These are phyloP conservation scores for Heliocidaris erythrogramma DNA, from an alignment of 35 echinoderm and acorn worm species.

Conservation along the genomic window DNA sequence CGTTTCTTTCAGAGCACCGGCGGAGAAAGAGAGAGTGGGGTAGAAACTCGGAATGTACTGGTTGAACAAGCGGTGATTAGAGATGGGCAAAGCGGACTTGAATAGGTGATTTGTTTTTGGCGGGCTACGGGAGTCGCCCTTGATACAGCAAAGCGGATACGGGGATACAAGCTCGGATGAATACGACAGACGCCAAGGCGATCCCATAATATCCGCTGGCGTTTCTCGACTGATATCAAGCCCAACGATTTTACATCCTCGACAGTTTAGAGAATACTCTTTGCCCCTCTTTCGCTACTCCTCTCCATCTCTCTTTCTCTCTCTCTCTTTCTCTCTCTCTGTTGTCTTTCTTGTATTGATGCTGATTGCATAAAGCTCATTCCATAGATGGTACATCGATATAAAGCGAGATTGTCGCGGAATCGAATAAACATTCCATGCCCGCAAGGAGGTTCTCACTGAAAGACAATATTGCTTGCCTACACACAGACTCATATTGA, in stretches of 20 bases:
- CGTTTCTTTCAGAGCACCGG: background rate
- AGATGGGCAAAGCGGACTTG: background rate
- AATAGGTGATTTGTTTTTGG: constrained; percentile 41
- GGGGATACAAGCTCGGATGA: constrained; percentile 15
- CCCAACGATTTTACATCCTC: background rate
- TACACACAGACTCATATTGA: background rate
- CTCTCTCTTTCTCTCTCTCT: background rate
- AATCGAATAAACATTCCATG: constrained; percentile 21
- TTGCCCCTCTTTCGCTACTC: background rate
- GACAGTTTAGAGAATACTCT: background rate
- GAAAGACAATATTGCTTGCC: constrained; percentile 9
- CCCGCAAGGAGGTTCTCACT: background rate
- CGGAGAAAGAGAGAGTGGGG: background rate
- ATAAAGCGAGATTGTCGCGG: background rate
- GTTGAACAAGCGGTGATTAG: constrained; percentile 32
- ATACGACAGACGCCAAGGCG: constrained; percentile 4
- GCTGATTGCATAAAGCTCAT: background rate
- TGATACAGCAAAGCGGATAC: constrained; percentile 28
- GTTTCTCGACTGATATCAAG: background rate
- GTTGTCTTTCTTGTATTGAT: background rate
- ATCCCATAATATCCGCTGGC: background rate
- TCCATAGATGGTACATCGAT: background rate
- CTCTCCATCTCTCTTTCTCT: background rate
- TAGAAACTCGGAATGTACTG: background rate
- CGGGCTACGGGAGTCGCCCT: constrained; percentile 22